phyloP scores from a whole-genome alignment of 2,113 vertebrate genomes.

The Hipposideros armiger region DNA sequence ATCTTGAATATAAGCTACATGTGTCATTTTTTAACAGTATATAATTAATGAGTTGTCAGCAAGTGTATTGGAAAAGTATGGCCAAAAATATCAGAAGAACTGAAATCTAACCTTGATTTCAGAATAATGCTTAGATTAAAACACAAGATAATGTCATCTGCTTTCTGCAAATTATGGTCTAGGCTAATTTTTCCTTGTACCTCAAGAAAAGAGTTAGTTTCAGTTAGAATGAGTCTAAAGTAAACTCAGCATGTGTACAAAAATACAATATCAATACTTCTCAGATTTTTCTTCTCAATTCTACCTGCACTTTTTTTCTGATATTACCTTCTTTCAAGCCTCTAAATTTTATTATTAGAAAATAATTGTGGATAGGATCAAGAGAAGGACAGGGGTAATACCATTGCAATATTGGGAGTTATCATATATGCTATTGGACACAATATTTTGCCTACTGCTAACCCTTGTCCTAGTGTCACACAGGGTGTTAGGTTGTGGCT shows the following conservation, averaged over 20 bases:
- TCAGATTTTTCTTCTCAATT: neutral
- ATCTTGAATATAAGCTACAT: neutral
- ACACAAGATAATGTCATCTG: neutral
- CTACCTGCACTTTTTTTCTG: neutral
- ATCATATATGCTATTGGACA: neutral
- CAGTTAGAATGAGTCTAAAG: neutral
- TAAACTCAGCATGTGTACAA: neutral
- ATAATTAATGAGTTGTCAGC: neutral
- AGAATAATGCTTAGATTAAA: slow-evolving; percentile 43
- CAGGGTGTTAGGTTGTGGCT: neutral
- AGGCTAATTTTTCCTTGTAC: neutral
- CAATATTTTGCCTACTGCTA: neutral
- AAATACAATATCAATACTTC: neutral
- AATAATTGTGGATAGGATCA: no score
- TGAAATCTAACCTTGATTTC: slow-evolving; percentile 37
- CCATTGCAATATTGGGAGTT: neutral
- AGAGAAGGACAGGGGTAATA: no score
- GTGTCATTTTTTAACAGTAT: neutral
- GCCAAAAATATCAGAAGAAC: neutral
- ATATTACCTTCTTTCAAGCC: no score
- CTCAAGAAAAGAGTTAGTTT: slow-evolving; percentile 21
- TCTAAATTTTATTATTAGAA: no score
- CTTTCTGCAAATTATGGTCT: neutral
- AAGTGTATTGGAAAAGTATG: neutral
- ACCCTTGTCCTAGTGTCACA: neutral